Base-by-base conservation (phyloP, 2,888 invertebrate genomes). In the Folsomia manolachei region DNA sequence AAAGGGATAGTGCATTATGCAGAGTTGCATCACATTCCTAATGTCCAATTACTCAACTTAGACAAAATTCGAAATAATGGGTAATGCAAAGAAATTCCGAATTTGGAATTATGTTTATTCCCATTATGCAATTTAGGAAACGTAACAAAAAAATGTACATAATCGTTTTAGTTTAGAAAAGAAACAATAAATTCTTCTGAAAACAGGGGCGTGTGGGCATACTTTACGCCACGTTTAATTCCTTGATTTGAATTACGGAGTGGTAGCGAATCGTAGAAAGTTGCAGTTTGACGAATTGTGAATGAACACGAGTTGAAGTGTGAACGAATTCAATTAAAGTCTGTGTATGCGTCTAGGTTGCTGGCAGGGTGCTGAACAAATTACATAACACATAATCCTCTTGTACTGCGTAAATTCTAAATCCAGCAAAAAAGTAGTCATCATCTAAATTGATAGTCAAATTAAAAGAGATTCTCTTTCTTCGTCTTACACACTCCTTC, bases 231-330 rank as follows among this genome's bases (percentile, higher is more conserved):
- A 66, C 66, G 51, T 66, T 66, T 23, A 66, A 4, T 2, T 19
- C 21, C 26, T 66, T 39, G 25, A 66, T 66, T 66, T 52, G 66
- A 24, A 66, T 66, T n/a, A 14, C 66, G 23, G 39, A 27, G n/a
- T 51, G 51, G n/a, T 51, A 66, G 19, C 52, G 51, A 66, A 52
- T 52, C 66, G 66, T 39, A 39, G 39, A 4, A 9, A 4, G 7
- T 39, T 14, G 39, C 39, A 39, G 4, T 14, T 39, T 39, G 39
- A 39, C 39, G 39, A 39, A 39, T 39, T 39, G 39, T 39, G 39
- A 39, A 39, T 39, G 39, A 39, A 39, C 39, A 14, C 14, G 39
- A 39, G 39, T 14, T 39, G 14, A 39, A 39, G 39, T 39, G 39
- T 39, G 39, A 39, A 39, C 39, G 39, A 4, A 39, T 39, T 39